These are phyloP conservation scores for Procavia capensis DNA, from an alignment of 2,113 vertebrate species.

Conservation along the genomic window DNA sequence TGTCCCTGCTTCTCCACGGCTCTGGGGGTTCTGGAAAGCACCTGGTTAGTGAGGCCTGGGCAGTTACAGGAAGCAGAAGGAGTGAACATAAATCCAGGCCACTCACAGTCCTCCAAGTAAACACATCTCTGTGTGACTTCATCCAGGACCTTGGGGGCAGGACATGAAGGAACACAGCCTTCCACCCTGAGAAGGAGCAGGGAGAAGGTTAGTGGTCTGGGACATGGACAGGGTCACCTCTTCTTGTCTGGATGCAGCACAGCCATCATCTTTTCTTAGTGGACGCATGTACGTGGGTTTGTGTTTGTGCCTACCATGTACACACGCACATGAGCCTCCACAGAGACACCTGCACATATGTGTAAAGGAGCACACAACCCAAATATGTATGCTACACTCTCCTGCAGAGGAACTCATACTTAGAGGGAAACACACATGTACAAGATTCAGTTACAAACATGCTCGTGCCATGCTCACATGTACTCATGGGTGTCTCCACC, in stretches of 20 bases:
- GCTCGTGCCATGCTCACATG: not conserved
- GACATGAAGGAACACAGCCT: conserved; percentile 94
- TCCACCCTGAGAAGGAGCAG: conserved; percentile 91
- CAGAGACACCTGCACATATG: not conserved
- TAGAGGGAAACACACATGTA: not conserved
- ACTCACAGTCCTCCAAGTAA: conserved; percentile 95
- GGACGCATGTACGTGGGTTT: not conserved
- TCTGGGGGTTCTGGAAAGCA: not conserved
- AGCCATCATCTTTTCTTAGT: not conserved
- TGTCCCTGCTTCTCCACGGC: not conserved
- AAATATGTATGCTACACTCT: not conserved
- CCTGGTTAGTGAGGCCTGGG: not conserved
- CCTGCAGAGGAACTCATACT: not conserved
- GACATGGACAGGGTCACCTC: accelerated
- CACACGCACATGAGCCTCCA: not conserved
- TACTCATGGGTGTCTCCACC: not conserved
- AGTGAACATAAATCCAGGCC: not conserved
- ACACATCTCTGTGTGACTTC: conserved; percentile 97
- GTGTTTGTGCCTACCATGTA: not conserved
- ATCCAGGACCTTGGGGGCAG: conserved; percentile 94
- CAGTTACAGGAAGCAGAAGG: not conserved
- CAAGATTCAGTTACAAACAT: not conserved
- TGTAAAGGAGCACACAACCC: not conserved
- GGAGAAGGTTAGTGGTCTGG: not conserved
- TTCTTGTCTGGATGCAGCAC: not conserved